phyloP scores from a whole-genome alignment of 2,113 vertebrate species.

The Isichthys henryi region DNA sequence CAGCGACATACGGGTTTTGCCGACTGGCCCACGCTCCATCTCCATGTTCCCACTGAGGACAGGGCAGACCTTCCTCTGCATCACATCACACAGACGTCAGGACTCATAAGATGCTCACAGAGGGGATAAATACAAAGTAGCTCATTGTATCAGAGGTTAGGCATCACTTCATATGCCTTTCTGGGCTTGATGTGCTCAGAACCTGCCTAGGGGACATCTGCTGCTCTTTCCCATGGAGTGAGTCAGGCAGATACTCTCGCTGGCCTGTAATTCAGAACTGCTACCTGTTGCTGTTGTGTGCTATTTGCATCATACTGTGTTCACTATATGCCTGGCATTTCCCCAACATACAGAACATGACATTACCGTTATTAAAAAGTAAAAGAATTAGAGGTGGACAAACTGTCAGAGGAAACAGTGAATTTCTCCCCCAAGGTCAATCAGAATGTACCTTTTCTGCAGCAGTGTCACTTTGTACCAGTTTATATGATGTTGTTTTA shows the following conservation, averaged over 20 bases:
- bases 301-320: conserved; percentile 19
- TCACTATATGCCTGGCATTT: conserved; percentile 10
- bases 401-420: neutral
- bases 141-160: neutral
- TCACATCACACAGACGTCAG: neutral
- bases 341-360: neutral
- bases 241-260: neutral
- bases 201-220: neutral
- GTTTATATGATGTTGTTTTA: neutral
- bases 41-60: neutral
- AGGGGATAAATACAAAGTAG: conserved; percentile 8
- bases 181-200: neutral
- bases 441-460: neutral
- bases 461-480: neutral
- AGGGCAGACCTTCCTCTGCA: neutral
- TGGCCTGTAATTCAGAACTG: neutral
- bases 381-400: neutral
- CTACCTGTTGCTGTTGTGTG: neutral
- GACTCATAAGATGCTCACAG: neutral
- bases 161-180: conserved; percentile 1
- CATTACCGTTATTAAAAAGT: neutral
- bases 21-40: neutral
- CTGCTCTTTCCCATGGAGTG: neutral
- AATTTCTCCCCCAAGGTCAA: neutral
- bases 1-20: neutral